Conservation (phyloP, 2,888 invertebrate species). For the Lypha dubia region DNA sequence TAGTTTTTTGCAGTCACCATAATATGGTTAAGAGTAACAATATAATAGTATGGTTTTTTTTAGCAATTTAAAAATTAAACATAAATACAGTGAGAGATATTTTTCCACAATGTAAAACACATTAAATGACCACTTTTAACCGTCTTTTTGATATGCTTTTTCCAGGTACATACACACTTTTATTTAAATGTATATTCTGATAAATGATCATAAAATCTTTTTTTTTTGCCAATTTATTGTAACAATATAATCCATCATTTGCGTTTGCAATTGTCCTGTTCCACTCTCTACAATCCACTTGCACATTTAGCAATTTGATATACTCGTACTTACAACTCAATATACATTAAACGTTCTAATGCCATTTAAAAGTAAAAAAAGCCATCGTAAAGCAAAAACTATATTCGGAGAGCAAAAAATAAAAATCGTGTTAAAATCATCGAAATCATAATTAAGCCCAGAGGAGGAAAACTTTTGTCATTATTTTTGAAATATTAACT, state of each 20-base stretch:
- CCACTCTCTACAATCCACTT: neutral
- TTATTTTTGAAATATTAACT: slow-evolving; percentile 62
- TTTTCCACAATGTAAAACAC: neutral
- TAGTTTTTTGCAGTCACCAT: too few relatives aligned
- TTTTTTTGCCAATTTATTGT: neutral
- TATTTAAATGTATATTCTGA: neutral
- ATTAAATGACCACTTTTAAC: neutral
- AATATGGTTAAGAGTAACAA: too few relatives aligned
- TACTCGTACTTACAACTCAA: slow-evolving; percentile 27
- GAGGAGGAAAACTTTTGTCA: slow-evolving; percentile 57
- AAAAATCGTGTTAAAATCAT: slow-evolving; percentile 46
- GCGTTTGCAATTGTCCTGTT: neutral
- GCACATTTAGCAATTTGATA: slow-evolving; percentile 8
- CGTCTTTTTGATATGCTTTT: neutral
- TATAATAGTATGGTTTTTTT: too few relatives aligned
- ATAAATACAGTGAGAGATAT: too few relatives aligned
- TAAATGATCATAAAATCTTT: neutral
- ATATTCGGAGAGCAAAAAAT: neutral
- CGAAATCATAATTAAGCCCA: slow-evolving; percentile 63
- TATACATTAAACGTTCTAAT: neutral
- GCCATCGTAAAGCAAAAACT: neutral
- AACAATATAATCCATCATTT: slow-evolving; percentile 34
- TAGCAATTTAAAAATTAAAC: too few relatives aligned
- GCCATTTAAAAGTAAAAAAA: neutral
- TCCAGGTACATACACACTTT: neutral